Conservation (phyloP, 1,140 invertebrate species). For the Drosophila yakuba region DNA sequence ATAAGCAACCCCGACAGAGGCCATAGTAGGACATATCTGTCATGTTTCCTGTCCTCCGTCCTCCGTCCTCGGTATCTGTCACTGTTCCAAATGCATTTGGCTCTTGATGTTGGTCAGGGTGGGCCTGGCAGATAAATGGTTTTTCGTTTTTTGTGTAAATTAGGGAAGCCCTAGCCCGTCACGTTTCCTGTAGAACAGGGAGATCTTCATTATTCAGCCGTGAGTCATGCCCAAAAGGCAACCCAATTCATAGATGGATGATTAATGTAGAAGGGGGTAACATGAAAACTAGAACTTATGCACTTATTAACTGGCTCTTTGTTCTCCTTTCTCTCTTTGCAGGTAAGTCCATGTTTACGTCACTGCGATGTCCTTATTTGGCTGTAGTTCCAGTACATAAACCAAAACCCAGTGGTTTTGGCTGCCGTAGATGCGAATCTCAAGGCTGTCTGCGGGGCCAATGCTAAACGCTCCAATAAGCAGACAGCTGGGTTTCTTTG, state of each 20-base stretch:
- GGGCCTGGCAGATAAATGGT: slow-evolving; percentile 39
- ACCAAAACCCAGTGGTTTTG: slow-evolving; percentile 28
- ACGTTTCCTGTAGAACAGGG: slow-evolving; percentile 32
- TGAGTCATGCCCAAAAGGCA: slow-evolving; percentile 34
- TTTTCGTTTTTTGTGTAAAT: slow-evolving; percentile 53
- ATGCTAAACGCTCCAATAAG: slow-evolving; percentile 44
- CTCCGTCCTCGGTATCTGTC: slow-evolving; percentile 12
- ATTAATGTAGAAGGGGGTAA: slow-evolving; percentile 28
- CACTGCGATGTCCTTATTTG: slow-evolving; percentile 33
- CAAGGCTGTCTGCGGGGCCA: slow-evolving; percentile 45
- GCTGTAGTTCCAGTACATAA: slow-evolving; percentile 43
- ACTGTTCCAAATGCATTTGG: slow-evolving; percentile 30
- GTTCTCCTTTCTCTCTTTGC: slow-evolving; percentile 24
- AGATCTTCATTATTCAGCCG: slow-evolving; percentile 27
- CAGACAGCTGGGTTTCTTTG: slow-evolving; percentile 10
- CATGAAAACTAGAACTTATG: not conserved
- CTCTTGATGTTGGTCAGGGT: slow-evolving; percentile 43
- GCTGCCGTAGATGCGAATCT: slow-evolving; percentile 21
- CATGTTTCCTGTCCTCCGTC: slow-evolving; percentile 34
- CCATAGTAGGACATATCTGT: slow-evolving; percentile 59
- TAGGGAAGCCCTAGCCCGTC: slow-evolving; percentile 55
- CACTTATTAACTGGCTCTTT: slow-evolving; percentile 22
- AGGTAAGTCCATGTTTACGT: slow-evolving; percentile 48
- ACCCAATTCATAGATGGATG: slow-evolving; percentile 31
- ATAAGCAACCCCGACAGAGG: slow-evolving; percentile 58